phyloP scores from a whole-genome alignment of 2,888 invertebrate species.

The Harpalus rubripes region DNA sequence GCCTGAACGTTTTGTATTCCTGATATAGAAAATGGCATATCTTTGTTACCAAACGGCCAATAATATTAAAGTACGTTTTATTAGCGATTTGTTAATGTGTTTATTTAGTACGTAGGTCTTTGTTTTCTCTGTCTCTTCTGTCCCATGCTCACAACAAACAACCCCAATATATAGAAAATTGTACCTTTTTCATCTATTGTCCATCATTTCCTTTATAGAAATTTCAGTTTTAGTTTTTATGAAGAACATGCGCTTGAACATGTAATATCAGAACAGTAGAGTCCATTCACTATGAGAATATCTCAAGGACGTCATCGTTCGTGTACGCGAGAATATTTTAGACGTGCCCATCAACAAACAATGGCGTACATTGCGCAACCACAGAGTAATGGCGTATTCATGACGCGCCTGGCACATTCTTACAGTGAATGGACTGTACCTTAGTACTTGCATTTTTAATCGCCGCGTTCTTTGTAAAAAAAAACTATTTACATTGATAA shows the following conservation, averaged over 20 bases:
- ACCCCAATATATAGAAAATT: not conserved
- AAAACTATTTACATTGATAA: conserved; percentile 16
- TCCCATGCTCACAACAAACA: conserved; percentile 59
- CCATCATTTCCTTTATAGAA: not conserved
- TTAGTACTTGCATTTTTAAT: too few species aligned
- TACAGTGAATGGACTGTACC: too few species aligned
- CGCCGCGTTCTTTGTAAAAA: conserved; percentile 4
- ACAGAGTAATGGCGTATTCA: too few species aligned
- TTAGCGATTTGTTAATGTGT: conserved; percentile 61
- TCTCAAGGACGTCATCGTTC: too few species aligned
- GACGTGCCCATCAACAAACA: too few species aligned
- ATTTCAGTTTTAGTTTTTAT: not conserved
- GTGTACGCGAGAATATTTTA: too few species aligned
- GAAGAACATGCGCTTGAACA: not conserved
- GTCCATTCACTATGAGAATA: too few species aligned
- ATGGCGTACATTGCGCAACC: too few species aligned
- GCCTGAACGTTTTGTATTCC: conserved; percentile 63
- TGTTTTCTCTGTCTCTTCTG: conserved; percentile 51
- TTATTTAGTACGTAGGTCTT: conserved; percentile 63
- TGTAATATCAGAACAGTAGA: too few species aligned
- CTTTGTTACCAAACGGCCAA: conserved; percentile 66
- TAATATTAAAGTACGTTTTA: conserved; percentile 61
- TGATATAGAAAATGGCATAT: conserved; percentile 67
- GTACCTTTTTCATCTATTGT: conserved; percentile 1
- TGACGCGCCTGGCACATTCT: too few species aligned